Conservation (phyloP, 1,140 invertebrate species). For the Centruroides sculpturatus region DNA sequence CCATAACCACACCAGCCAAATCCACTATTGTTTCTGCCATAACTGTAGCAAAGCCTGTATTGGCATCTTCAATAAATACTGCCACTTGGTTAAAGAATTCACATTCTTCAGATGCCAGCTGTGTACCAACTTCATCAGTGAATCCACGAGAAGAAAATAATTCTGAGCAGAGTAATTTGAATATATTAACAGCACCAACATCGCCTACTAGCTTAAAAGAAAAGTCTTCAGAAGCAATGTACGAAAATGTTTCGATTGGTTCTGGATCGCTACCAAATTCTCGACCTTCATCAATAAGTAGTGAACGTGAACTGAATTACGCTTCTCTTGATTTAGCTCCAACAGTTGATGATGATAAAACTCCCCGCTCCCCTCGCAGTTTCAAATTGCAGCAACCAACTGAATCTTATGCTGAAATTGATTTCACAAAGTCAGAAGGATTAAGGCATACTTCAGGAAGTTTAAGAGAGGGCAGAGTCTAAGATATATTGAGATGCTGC, state of each 20-base stretch:
- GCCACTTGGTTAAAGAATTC: not conserved
- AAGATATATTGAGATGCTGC: not conserved
- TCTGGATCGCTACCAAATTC: conserved; percentile 11
- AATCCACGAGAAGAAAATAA: conserved; percentile 9
- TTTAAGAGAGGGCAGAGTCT: conserved; percentile 11
- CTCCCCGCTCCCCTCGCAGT: not conserved
- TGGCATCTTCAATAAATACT: not conserved
- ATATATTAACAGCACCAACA: not conserved
- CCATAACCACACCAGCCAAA: conserved; percentile 6
- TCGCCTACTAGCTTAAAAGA: not conserved
- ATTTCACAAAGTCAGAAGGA: conserved; percentile 15
- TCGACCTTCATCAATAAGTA: conserved; percentile 32
- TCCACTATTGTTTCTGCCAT: not conserved
- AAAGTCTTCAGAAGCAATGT: not conserved
- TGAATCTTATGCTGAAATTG: conserved; percentile 12
- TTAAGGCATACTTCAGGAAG: conserved; percentile 10
- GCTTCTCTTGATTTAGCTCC: conserved; percentile 47
- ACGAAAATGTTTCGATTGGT: conserved; percentile 10
- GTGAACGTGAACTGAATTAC: conserved; percentile 41
- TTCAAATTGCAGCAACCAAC: not conserved
- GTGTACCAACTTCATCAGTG: conserved; percentile 5
- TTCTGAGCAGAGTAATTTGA: conserved; percentile 9
- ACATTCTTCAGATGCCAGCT: not conserved
- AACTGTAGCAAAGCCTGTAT: not conserved
- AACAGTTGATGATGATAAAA: not conserved